Conservation (phyloP, 2,888 invertebrate species). For the Drosophila colorata region DNA sequence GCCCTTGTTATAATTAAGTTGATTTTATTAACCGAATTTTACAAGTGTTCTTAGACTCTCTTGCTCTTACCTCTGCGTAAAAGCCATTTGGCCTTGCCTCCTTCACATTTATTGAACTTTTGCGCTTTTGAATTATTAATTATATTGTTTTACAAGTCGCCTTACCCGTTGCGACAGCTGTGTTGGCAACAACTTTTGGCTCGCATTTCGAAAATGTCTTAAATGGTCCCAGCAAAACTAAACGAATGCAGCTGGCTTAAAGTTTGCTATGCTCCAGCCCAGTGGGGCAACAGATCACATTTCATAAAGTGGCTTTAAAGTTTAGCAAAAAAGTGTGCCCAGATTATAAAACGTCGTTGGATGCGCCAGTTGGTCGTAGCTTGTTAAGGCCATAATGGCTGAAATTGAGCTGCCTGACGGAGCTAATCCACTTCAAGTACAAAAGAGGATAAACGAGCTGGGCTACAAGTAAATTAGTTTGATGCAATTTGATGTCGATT, state of each 20-base stretch:
- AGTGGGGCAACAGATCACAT: slow-evolving; percentile 6
- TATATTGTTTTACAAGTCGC: slow-evolving; percentile 62
- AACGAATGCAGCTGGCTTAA: slow-evolving; percentile 19
- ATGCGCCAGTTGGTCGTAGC: background rate
- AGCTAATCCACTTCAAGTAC: slow-evolving; percentile 4
- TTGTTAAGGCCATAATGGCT: background rate
- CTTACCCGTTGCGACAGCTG: slow-evolving; percentile 32
- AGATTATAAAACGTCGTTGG: background rate
- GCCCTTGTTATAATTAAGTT: slow-evolving; percentile 70
- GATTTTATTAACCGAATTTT: slow-evolving; percentile 70
- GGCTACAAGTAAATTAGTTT: background rate
- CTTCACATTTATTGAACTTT: slow-evolving; percentile 71
- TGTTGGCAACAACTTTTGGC: slow-evolving; percentile 37
- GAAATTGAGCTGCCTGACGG: background rate
- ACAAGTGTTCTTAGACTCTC: slow-evolving; percentile 53
- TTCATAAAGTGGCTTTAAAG: slow-evolving; percentile 18
- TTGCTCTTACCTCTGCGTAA: background rate
- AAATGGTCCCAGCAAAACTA: slow-evolving; percentile 7
- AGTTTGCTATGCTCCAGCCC: background rate
- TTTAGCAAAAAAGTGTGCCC: background rate
- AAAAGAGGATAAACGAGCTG: background rate
- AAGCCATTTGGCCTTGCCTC: slow-evolving; percentile 23
- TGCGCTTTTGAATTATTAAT: slow-evolving; percentile 67
- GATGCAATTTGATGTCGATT: background rate
- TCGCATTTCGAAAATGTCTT: slow-evolving; percentile 33